Evolutionary conservation across 2,113 vertebrate genomes (phyloP).

Genomic region (Amazona vittata): DNA sequence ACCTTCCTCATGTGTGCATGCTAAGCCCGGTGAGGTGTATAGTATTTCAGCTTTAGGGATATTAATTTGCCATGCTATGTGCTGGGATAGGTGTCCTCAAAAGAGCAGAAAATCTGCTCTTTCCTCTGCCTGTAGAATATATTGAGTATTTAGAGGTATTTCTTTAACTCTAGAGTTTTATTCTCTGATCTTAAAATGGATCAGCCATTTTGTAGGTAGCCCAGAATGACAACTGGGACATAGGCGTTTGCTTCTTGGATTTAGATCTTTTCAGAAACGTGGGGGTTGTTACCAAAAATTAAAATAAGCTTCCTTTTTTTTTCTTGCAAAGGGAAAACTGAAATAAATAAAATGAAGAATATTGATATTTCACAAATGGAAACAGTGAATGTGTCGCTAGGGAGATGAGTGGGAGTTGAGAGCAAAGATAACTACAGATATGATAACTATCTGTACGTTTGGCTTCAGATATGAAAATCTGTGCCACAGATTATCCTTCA

Average conservation of each 20-base stretch:
- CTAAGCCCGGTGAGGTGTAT: background rate
- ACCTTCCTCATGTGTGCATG: background rate
- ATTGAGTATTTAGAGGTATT: background rate
- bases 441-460: conserved; percentile 10
- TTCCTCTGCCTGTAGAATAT: background rate
- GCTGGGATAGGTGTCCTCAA: background rate
- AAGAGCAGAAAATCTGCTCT: background rate
- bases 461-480: conserved; percentile 38
- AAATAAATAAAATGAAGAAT: conserved; percentile 37
- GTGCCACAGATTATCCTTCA: conserved; percentile 48
- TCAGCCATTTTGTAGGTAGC: background rate
- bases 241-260: background rate
- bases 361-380: conserved; percentile 44
- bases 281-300: background rate
- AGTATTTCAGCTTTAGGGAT: background rate
- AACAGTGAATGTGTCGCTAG: conserved; percentile 22
- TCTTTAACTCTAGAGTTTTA: background rate
- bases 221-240: background rate
- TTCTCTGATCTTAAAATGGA: background rate
- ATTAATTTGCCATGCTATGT: background rate
- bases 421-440: conserved; percentile 48
- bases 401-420: conserved; percentile 33
- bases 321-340: background rate
- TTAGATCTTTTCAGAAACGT: background rate
- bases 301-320: background rate